Evolutionary conservation across 2,888 invertebrate genomes (phyloP).

Genomic region (Sinohyriopsis cumingii): DNA sequence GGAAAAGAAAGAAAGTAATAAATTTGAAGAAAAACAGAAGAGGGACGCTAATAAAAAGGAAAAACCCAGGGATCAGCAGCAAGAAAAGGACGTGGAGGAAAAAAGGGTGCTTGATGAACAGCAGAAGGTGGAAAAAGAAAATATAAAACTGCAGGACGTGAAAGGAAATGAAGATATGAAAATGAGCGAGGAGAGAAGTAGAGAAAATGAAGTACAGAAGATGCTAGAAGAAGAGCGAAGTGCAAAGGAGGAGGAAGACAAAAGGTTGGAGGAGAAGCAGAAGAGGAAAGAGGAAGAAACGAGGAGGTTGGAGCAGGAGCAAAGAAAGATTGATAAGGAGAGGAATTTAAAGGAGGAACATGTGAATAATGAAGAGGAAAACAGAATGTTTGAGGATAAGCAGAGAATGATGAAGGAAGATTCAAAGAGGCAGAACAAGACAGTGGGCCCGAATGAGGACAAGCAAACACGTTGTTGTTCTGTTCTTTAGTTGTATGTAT

Average conservation of each 20-base stretch:
- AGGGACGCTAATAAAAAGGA: background rate
- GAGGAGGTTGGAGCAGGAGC: background rate
- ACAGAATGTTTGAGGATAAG: too few relatives aligned
- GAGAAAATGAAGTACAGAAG: background rate
- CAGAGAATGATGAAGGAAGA: background rate
- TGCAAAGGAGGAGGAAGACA: background rate
- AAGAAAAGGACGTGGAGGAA: background rate
- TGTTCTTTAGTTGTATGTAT: too few relatives aligned
- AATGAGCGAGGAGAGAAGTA: background rate
- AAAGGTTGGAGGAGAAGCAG: background rate
- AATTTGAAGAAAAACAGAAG: background rate
- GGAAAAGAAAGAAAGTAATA: background rate
- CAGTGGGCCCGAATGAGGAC: background rate
- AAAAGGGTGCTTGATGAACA: background rate
- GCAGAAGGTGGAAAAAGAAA: background rate
- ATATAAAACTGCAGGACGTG: background rate
- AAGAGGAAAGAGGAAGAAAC: background rate
- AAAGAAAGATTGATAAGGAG: too few relatives aligned
- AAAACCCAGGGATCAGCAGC: background rate
- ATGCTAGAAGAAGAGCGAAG: background rate
- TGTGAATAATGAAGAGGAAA: too few relatives aligned
- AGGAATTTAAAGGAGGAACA: too few relatives aligned
- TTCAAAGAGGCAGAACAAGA: background rate
- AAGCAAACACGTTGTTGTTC: background rate
- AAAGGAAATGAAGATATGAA: background rate